phyloP scores from a whole-genome alignment of 2,888 invertebrate species.

The Hyposoter didymator region DNA sequence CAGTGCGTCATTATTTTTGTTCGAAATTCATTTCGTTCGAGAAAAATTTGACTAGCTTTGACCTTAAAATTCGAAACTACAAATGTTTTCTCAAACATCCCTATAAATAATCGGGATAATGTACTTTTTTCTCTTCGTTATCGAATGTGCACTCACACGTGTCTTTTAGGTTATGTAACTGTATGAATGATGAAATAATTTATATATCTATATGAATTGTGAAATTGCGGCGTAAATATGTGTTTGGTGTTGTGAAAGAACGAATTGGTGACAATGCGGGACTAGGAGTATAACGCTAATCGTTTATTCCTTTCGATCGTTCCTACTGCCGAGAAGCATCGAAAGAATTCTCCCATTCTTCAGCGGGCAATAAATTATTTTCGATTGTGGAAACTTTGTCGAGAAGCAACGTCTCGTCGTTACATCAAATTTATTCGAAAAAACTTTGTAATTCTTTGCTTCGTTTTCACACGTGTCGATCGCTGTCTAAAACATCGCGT shows the following conservation, averaged over 20 bases:
- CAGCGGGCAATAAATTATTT: constrained; percentile 21
- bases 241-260: not conserved
- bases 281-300: not conserved
- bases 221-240: not conserved
- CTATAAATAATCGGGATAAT: not conserved
- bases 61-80: not conserved
- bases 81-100: not conserved
- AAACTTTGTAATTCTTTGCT: constrained; percentile 37
- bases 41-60: not conserved
- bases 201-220: not conserved
- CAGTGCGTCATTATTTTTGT: not conserved
- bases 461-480: not conserved
- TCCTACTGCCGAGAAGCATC: not conserved
- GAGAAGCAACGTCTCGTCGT: not conserved
- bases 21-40: not conserved
- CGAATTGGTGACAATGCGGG: constrained; percentile 20
- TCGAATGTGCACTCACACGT: not conserved
- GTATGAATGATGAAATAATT: not conserved
- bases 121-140: not conserved
- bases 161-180: not conserved
- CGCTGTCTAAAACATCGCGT: not conserved
- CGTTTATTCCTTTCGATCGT: not conserved
- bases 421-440: constrained; percentile 29
- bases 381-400: constrained; percentile 10
- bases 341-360: not conserved